A percentile compares a stretch with the other conserved stretches of the same genome.
These are phyloP conservation scores for Pseudomyrmex gracilis DNA, from an alignment of 1,140 invertebrate genomes.

Conservation along the genomic window DNA sequence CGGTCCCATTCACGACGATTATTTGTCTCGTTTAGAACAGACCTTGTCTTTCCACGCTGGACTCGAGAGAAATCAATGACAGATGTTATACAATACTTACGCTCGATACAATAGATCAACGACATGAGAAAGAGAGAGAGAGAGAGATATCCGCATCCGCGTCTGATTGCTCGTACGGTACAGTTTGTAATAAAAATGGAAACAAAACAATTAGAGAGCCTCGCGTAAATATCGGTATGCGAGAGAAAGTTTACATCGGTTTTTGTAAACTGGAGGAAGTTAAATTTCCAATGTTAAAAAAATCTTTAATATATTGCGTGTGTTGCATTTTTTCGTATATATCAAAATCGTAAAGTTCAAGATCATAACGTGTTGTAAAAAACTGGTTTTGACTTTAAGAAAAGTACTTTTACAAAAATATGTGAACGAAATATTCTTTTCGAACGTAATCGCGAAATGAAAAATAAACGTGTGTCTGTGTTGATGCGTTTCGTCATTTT, in stretches of 20 bases:
- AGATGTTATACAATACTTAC: constrained; percentile 65
- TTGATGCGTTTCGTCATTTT: not conserved
- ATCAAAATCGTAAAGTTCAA: not conserved
- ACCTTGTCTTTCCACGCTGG: constrained; percentile 57
- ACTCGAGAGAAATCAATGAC: constrained; percentile 65
- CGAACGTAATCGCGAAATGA: not conserved
- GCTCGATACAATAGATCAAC: constrained; percentile 66
- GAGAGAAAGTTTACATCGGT: not conserved
- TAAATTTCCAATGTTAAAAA: not conserved
- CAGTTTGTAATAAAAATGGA: constrained; percentile 58
- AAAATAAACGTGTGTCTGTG: constrained; percentile 15
- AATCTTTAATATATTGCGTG: not conserved
- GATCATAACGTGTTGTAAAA: not conserved
- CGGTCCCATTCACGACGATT: constrained; percentile 52
- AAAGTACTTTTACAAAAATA: too few relatives aligned
- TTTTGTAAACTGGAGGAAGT: not conserved
- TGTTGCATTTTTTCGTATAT: too few relatives aligned
- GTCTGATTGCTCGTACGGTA: constrained; percentile 44
- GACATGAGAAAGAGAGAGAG: constrained; percentile 9
- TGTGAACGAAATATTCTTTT: not conserved
- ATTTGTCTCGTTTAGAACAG: constrained; percentile 59
- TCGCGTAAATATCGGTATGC: not conserved
- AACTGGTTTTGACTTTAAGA: not conserved
- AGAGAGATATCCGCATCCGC: constrained; percentile 59
- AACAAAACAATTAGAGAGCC: constrained; percentile 6